These are phyloP conservation scores for Holcopasites calliopsidis DNA, from an alignment of 1,140 invertebrate genomes.

Conservation along the genomic window DNA sequence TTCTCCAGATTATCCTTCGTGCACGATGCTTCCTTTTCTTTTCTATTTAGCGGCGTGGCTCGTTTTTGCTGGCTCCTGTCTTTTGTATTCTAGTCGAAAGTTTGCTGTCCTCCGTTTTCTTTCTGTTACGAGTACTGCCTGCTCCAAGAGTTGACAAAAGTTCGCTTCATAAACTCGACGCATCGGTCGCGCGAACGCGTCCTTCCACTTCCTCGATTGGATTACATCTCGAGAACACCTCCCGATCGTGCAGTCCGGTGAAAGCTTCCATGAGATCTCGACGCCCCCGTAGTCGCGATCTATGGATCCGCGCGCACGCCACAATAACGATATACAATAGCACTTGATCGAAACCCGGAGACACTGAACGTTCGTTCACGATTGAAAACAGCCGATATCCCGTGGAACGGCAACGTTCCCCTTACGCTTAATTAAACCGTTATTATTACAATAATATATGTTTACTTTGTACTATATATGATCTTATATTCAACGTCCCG, in stretches of 20 bases:
- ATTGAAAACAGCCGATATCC: slow-evolving; percentile 11
- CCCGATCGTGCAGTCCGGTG: slow-evolving; percentile 9
- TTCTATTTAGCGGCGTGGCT: too few relatives aligned
- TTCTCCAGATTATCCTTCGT: neutral
- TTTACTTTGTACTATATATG: slow-evolving; percentile 81
- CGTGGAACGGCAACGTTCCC: slow-evolving; percentile 40
- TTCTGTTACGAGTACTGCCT: too few relatives aligned
- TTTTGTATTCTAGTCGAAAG: too few relatives aligned
- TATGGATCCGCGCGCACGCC: slow-evolving; percentile 23
- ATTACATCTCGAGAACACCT: neutral
- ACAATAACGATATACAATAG: neutral
- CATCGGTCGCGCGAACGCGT: neutral
- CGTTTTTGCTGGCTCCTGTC: too few relatives aligned
- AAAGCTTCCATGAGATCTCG: slow-evolving; percentile 52
- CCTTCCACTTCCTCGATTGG: neutral
- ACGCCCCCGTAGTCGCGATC: neutral
- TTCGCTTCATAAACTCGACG: neutral
- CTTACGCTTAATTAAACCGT: slow-evolving; percentile 71
- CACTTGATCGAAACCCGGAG: slow-evolving; percentile 15
- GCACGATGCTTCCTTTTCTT: too few relatives aligned
- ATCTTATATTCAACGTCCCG: slow-evolving; percentile 75
- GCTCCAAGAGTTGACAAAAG: too few relatives aligned
- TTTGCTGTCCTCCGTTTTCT: too few relatives aligned
- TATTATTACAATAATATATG: slow-evolving; percentile 79
- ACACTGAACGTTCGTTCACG: slow-evolving; percentile 32